These are phyloP conservation scores for Rhizomys pruinosus DNA, from an alignment of 2,113 vertebrate genomes.

Conservation along the genomic window DNA sequence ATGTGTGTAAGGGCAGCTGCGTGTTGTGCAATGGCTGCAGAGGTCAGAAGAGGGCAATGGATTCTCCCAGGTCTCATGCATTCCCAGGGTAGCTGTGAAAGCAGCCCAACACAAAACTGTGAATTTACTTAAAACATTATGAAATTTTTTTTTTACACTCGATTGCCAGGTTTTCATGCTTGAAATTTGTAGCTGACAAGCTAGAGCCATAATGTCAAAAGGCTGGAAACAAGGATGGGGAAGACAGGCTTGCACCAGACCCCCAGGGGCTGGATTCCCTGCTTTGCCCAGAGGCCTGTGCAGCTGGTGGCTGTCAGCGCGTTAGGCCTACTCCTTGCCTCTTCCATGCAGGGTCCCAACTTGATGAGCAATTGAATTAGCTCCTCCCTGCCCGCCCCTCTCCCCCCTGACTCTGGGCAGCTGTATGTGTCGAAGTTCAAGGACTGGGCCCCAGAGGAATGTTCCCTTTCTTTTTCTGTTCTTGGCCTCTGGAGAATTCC, in stretches of 20 bases:
- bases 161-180: no score
- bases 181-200: no score
- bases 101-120: no score
- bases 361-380: background rate
- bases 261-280: background rate
- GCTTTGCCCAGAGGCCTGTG: background rate
- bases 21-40: no score
- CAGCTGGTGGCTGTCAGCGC: background rate
- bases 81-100: no score
- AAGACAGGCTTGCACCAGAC: background rate
- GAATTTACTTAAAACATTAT: no score
- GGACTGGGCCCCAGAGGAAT: background rate
- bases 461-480: background rate
- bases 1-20: no score
- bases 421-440: background rate
- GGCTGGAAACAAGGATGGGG: background rate
- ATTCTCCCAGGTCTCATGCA: no score
- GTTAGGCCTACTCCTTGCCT: slow-evolving; percentile 4
- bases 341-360: background rate
- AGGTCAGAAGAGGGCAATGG: no score
- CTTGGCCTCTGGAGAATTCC: slow-evolving; percentile 45
- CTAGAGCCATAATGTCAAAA: no score
- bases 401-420: background rate
- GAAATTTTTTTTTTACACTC: no score
- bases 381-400: rapidly evolving